These are phyloP conservation scores for Helicorthomorpha holstii DNA, from an alignment of 1,140 invertebrate species.

Conservation along the genomic window DNA sequence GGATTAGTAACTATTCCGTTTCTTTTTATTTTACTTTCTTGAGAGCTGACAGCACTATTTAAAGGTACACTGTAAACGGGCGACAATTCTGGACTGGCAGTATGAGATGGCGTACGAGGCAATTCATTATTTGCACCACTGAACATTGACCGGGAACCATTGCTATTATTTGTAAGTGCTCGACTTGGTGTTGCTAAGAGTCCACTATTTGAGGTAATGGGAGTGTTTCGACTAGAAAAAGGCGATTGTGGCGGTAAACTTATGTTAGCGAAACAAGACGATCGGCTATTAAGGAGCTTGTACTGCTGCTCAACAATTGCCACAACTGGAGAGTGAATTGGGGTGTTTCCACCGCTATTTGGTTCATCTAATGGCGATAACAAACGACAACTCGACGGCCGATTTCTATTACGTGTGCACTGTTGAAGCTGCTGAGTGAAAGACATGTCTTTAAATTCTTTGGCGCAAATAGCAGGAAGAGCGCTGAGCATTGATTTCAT, in stretches of 20 bases:
- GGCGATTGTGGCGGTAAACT: slow-evolving; percentile 4
- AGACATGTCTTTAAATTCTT: slow-evolving; percentile 24
- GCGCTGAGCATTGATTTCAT: slow-evolving; percentile 15
- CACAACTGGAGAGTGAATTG: slow-evolving; percentile 61
- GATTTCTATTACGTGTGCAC: slow-evolving; percentile 26
- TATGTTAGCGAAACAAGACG: not conserved
- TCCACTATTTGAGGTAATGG: slow-evolving; percentile 23
- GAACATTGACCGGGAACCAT: slow-evolving; percentile 19
- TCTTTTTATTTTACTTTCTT: slow-evolving; percentile 32
- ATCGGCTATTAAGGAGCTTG: not conserved
- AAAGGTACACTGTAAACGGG: not conserved
- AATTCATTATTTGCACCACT: slow-evolving; percentile 1
- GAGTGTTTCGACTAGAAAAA: slow-evolving; percentile 24
- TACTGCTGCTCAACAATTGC: slow-evolving; percentile 43
- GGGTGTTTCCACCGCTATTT: slow-evolving; percentile 62
- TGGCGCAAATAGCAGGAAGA: slow-evolving; percentile 15
- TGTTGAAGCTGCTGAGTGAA: slow-evolving; percentile 61
- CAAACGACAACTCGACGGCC: slow-evolving; percentile 27
- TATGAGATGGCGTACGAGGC: not conserved
- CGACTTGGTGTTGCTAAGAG: slow-evolving; percentile 10
- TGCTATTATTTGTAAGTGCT: slow-evolving; percentile 5
- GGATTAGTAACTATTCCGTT: slow-evolving; percentile 86
- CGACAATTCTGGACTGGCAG: slow-evolving; percentile 2
- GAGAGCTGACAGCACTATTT: slow-evolving; percentile 12
- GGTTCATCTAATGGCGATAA: slow-evolving; percentile 56